Conservation (phyloP, 1,140 invertebrate species). For the Cotesia typhae region DNA sequence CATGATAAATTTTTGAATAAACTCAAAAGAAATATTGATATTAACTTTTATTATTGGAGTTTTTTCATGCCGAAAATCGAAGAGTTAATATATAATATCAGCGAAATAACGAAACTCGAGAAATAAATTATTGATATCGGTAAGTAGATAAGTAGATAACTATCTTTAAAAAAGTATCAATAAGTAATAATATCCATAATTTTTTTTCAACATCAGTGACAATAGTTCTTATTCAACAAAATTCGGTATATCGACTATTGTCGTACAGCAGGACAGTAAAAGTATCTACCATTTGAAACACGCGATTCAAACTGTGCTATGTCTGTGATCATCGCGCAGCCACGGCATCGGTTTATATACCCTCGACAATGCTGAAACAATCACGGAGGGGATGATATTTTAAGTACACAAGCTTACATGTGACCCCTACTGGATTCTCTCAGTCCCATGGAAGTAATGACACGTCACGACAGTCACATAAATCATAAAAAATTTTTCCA, state of each 20-base stretch:
- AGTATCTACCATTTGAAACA: conserved; percentile 52
- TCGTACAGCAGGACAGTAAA: conserved; percentile 46
- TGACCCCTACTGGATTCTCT: conserved; percentile 44
- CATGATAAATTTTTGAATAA: too few species aligned
- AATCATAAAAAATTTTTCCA: conserved; percentile 10
- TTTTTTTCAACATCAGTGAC: conserved; percentile 3
- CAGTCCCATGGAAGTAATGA: conserved; percentile 43
- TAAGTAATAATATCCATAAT: too few species aligned
- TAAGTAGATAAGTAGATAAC: neutral
- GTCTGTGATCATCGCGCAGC: conserved; percentile 59
- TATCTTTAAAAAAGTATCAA: too few species aligned
- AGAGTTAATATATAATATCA: too few species aligned
- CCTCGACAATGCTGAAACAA: conserved; percentile 19
- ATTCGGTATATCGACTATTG: conserved; percentile 50
- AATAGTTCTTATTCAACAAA: conserved; percentile 10
- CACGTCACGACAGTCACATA: conserved; percentile 38
- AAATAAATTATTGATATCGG: neutral
- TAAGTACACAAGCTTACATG: conserved; percentile 37
- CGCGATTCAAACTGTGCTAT: conserved; percentile 56
- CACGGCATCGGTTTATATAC: conserved; percentile 54
- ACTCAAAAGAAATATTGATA: too few species aligned
- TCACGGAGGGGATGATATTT: conserved; percentile 45
- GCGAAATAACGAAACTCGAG: neutral
- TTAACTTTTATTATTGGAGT: too few species aligned
- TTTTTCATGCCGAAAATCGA: too few species aligned